Evolutionary conservation across 2,113 vertebrate genomes (phyloP), one percentile per base, ranked within the genome.

Genomic region (Acanthochromis polyacanthus): DNA sequence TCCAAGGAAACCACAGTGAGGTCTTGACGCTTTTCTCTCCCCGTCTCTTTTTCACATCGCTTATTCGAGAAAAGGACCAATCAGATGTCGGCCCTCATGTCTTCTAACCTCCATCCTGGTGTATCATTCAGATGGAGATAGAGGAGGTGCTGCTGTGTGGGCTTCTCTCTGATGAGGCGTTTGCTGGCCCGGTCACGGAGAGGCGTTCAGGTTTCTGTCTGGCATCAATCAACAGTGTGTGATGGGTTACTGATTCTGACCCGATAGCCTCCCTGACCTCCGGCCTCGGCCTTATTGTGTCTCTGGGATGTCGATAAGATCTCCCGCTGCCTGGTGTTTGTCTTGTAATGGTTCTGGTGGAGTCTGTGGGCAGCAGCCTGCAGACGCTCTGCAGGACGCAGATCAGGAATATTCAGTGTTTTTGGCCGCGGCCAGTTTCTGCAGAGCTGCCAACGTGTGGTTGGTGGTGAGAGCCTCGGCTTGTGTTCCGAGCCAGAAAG

Each of bases 71-170:
- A 72, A 63, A 61, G 66, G 36, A 69, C 81, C 67, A 78, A 70
- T 78, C 77, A 62, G 62, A 69, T 32, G 71, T 69, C 48, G 30
- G 14, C 70, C 12, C 19, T 32, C 28, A 5, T 51, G 60, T 51
- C 30, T 71, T 70, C 62, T 75, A 53, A 75, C 85, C 71, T 84
- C 69, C 71, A 68, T 64, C 52, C 38, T 69, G 25, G 25, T 19
- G 50, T 60, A 68, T 64, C 55, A 70, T 55, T 74, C 64, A 4
- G n/a, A 17, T 32, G 43, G 23, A 72, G 69, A 63, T 50, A 1
- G 28, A 58, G 17, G 15, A 25, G 8, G 20, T 36, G 61, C 10
- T 36, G 32, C 60, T 52, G 57, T 72, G 30, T 77, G 15, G 22
- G 51, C 1, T 0, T 0, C 10, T 25, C 25, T 25, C 36, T 86